Percentiles rank a stretch among this genome's conserved stretches.
Evolutionary conservation across 1,140 invertebrate genomes (phyloP).

Genomic region (Listronotus bonariensis): DNA sequence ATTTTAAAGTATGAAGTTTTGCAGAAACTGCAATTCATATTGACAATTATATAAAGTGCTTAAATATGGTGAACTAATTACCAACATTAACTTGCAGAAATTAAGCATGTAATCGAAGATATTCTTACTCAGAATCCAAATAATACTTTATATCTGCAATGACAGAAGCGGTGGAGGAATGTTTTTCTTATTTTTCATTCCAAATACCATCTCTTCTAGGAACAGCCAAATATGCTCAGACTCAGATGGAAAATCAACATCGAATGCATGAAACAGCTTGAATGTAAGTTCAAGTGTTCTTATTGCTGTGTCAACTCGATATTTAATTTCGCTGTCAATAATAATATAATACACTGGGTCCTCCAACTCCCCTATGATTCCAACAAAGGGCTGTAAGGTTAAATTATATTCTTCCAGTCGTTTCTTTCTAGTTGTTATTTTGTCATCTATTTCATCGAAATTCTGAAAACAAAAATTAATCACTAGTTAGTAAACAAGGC

Average conservation of each 20-base stretch:
- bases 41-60: not conserved
- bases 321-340: too few relatives aligned
- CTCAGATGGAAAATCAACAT: constrained; percentile 2
- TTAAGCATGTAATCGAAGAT: too few relatives aligned
- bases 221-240: constrained; percentile 1
- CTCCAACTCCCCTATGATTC: too few relatives aligned
- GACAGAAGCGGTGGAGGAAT: not conserved
- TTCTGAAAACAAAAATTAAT: not conserved
- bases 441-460: not conserved
- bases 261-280: constrained; percentile 1
- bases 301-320: too few relatives aligned
- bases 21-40: not conserved
- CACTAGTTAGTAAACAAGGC: too few relatives aligned
- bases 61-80: not conserved
- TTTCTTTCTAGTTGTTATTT: not conserved
- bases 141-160: constrained; percentile 2
- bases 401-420: not conserved
- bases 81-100: not conserved
- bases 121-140: not conserved
- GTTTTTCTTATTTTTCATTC: not conserved
- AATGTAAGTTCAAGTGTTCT: not conserved
- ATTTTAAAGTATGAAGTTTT: not conserved
- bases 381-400: not conserved
- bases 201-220: not conserved
- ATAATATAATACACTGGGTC: too few relatives aligned